Conservation (phyloP, 1,140 invertebrate genomes). For the Schmidtea mediterranea region DNA sequence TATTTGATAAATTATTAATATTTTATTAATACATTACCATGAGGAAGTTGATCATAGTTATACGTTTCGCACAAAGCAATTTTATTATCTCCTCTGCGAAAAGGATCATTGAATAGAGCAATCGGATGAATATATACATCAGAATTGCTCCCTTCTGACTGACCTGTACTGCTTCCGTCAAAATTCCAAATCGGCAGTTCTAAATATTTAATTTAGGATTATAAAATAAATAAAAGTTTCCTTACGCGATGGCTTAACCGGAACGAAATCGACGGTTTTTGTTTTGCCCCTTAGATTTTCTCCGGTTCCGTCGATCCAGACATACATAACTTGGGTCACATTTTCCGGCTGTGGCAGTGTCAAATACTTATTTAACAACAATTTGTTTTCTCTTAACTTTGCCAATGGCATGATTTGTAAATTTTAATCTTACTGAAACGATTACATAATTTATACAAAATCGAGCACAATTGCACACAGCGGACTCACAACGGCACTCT, state of each 20-base stretch:
- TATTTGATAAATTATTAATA: no score
- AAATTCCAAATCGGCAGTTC: conserved; percentile 80
- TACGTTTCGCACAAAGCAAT: conserved; percentile 61
- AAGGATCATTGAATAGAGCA: conserved; percentile 68
- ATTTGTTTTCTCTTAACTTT: neutral
- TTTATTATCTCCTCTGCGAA: conserved; percentile 50
- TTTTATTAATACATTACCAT: no score
- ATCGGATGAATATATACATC: conserved; percentile 65
- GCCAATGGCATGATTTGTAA: no score
- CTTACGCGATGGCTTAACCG: conserved; percentile 38
- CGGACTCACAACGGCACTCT: no score
- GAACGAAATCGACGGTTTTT: conserved; percentile 47
- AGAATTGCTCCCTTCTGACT: conserved; percentile 38
- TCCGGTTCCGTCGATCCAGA: conserved; percentile 82
- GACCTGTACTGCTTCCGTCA: conserved; percentile 47
- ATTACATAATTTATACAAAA: no score
- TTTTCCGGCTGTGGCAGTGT: conserved; percentile 42
- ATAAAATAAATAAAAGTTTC: neutral
- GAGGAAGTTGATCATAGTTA: conserved; percentile 44
- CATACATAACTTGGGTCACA: conserved; percentile 52
- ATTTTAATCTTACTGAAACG: no score
- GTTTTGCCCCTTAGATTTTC: conserved; percentile 63
- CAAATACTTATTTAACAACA: conserved; percentile 39
- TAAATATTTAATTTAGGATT: conserved; percentile 14
- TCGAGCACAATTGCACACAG: no score